phyloP scores from a whole-genome alignment of 2,113 vertebrate species.

The Protomyctophum bolini region DNA sequence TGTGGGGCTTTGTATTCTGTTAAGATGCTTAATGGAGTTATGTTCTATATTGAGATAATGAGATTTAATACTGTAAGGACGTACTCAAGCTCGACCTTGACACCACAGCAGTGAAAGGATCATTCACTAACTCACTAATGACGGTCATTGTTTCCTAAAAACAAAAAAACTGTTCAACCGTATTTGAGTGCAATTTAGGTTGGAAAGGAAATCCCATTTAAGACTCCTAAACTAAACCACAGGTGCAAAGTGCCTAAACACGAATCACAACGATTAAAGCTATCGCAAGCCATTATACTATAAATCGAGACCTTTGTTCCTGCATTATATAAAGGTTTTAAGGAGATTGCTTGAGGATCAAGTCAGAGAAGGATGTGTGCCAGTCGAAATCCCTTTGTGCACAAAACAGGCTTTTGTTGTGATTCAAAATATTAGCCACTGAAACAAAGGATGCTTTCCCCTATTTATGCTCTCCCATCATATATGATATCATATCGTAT shows the following conservation, averaged over 20 bases:
- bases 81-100: slow-evolving; percentile 46
- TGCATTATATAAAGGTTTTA: slow-evolving; percentile 50
- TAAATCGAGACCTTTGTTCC: slow-evolving; percentile 67
- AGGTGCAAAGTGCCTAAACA: slow-evolving; percentile 52
- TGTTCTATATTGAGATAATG: slow-evolving; percentile 60
- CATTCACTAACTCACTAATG: slow-evolving; percentile 26
- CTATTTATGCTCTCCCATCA: slow-evolving; percentile 31
- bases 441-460: slow-evolving; percentile 38
- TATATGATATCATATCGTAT: background rate
- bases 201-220: slow-evolving; percentile 1
- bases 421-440: slow-evolving; percentile 52
- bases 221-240: slow-evolving; percentile 29
- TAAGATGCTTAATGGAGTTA: slow-evolving; percentile 42
- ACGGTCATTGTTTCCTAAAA: slow-evolving; percentile 41
- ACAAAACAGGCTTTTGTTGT: slow-evolving; percentile 57
- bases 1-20: slow-evolving; percentile 55
- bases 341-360: slow-evolving; percentile 21
- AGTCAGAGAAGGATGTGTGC: background rate
- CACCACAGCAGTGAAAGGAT: slow-evolving; percentile 6
- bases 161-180: slow-evolving; percentile 15
- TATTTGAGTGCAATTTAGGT: background rate
- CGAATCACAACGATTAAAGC: slow-evolving; percentile 46
- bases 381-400: slow-evolving; percentile 34
- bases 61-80: slow-evolving; percentile 55
- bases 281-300: slow-evolving; percentile 19